phyloP scores from a whole-genome alignment of 2,797 vertebrate species.

The Ctenopoma kingsleyae region DNA sequence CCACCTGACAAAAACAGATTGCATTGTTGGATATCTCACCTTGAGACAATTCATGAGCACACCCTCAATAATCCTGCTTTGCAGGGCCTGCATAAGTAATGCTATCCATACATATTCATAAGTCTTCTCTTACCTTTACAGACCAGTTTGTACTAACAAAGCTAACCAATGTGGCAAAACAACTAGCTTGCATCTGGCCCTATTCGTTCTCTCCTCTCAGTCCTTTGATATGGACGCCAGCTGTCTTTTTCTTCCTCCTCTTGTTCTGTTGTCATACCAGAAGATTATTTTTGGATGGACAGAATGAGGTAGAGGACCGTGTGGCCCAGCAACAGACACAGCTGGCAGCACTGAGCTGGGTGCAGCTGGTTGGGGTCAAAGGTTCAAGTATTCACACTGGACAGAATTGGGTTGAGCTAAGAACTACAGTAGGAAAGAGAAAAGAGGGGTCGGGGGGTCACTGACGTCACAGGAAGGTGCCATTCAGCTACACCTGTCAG shows the following conservation, averaged over 20 bases:
- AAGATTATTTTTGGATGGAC: constrained; percentile 76
- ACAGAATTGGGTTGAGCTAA: constrained; percentile 35
- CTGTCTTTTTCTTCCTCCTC: constrained; percentile 70
- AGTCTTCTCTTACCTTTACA: constrained; percentile 51
- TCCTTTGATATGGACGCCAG: constrained; percentile 79
- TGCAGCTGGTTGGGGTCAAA: constrained; percentile 75
- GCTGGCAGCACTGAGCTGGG: constrained; percentile 55
- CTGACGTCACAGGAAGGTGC: constrained; percentile 26
- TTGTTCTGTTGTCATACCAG: constrained; percentile 78
- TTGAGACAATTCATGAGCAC: constrained; percentile 67
- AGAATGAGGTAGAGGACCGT: constrained; percentile 56
- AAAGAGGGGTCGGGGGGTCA: background rate
- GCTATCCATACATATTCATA: constrained; percentile 72
- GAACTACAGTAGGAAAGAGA: constrained; percentile 9
- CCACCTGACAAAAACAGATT: constrained; percentile 46
- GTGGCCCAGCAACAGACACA: constrained; percentile 35
- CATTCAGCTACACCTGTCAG: constrained; percentile 15
- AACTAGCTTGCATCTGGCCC: constrained; percentile 77
- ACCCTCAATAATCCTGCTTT: constrained; percentile 44
- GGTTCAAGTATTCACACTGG: constrained; percentile 55
- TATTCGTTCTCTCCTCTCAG: constrained; percentile 69
- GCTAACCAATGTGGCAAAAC: constrained; percentile 56
- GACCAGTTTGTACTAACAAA: constrained; percentile 59
- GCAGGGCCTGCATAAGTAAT: constrained; percentile 70
- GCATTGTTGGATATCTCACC: constrained; percentile 46